phyloP scores from a whole-genome alignment of 1,140 invertebrate species.

The Solenopsis fugax region DNA sequence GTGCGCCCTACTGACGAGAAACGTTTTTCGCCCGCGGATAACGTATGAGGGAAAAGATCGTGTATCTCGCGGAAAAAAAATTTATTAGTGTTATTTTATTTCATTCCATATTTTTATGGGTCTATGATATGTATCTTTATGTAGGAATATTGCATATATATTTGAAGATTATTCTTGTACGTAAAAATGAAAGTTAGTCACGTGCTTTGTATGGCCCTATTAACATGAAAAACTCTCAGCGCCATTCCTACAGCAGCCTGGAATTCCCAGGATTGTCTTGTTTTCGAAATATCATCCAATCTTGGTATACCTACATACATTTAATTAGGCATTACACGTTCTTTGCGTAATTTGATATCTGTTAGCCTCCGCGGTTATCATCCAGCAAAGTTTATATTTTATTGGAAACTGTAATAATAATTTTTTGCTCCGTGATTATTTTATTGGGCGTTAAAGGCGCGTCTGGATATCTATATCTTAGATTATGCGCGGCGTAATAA shows the following conservation, averaged over 20 bases:
- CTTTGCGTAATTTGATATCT: slow-evolving; percentile 17
- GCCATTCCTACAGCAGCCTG: not conserved
- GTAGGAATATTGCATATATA: not conserved
- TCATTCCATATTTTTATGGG: not conserved
- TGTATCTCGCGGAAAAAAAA: not conserved
- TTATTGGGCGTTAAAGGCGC: not conserved
- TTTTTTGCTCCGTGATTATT: not conserved
- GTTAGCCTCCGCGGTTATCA: not conserved
- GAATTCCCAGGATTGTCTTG: slow-evolving; percentile 46
- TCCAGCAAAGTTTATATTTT: not conserved
- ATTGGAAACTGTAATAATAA: not conserved
- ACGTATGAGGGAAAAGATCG: not conserved
- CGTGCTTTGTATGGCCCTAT: not conserved
- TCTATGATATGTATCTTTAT: not conserved
- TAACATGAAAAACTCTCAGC: slow-evolving; percentile 33
- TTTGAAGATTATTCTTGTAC: slow-evolving; percentile 4
- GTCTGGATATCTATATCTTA: not conserved
- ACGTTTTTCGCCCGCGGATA: not conserved
- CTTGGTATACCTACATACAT: slow-evolving; percentile 21
- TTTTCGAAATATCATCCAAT: slow-evolving; percentile 50
- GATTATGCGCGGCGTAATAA: not conserved
- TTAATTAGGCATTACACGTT: slow-evolving; percentile 35
- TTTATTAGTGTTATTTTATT: not conserved
- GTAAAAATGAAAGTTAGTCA: slow-evolving; percentile 26
- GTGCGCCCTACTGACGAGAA: not conserved